Evolutionary conservation across 2,888 invertebrate species (phyloP).

Genomic region (Cephus pygmeus): DNA sequence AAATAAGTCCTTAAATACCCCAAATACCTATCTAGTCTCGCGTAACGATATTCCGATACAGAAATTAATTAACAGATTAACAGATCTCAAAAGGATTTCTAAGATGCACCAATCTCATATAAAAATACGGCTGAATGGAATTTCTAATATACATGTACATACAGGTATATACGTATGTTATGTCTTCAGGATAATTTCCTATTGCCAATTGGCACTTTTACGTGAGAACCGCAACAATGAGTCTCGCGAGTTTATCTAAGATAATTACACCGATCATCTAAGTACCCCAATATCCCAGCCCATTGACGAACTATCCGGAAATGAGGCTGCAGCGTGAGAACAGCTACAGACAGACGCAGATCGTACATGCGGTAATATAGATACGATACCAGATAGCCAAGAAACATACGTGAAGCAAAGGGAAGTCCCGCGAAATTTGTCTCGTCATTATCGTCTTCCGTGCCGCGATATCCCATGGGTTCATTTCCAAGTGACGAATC

Average conservation of each 20-base stretch:
- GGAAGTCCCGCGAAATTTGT: neutral
- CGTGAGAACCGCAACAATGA: neutral
- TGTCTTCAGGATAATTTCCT: neutral
- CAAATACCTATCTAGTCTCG: neutral
- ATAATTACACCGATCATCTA: neutral
- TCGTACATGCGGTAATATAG: neutral
- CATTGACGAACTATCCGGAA: neutral
- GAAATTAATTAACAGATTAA: neutral
- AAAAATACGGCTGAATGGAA: neutral
- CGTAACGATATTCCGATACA: neutral
- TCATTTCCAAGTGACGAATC: neutral
- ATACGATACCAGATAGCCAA: neutral
- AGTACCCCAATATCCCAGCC: neutral
- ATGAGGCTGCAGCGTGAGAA: slow-evolving; percentile 1
- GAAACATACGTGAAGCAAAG: neutral
- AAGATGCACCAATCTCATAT: neutral
- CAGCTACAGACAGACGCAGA: neutral
- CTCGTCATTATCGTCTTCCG: neutral
- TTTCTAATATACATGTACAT: neutral
- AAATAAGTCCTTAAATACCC: neutral
- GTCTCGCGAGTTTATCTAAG: neutral
- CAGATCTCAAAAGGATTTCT: neutral
- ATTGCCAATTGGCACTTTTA: neutral
- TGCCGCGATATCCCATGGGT: neutral
- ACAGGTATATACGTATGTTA: neutral